These are phyloP conservation scores for Pammene fasciana DNA, from an alignment of 2,888 invertebrate genomes.

Conservation along the genomic window DNA sequence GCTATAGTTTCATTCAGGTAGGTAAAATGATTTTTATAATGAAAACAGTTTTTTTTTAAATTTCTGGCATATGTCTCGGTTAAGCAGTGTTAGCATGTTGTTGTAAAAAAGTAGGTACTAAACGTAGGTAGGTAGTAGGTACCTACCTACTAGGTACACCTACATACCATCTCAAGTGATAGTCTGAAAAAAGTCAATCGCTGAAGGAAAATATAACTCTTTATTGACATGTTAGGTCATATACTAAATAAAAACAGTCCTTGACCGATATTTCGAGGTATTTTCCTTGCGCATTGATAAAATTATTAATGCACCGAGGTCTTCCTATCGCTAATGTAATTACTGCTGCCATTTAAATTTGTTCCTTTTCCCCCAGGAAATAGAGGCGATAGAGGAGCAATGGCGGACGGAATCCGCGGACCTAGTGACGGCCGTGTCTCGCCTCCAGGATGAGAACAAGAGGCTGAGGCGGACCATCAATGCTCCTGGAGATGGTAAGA, in stretches of 20 bases:
- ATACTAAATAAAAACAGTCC: constrained; percentile 5
- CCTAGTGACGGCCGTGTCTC: constrained; percentile 91
- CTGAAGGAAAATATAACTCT: too few species aligned
- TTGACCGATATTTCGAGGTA: constrained; percentile 27
- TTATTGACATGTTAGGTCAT: constrained; percentile 1
- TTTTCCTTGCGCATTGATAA: constrained; percentile 34
- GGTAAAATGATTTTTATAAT: too few species aligned
- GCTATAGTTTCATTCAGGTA: too few species aligned
- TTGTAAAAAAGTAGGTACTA: too few species aligned
- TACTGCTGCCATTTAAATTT: constrained; percentile 3
- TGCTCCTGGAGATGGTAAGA: constrained; percentile 74
- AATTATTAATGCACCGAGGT: constrained; percentile 30
- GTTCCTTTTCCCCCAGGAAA: constrained; percentile 85
- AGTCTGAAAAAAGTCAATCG: background rate
- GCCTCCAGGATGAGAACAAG: constrained; percentile 96
- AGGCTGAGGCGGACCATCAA: constrained; percentile 85
- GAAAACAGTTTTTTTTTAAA: too few species aligned
- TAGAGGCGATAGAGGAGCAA: constrained; percentile 98
- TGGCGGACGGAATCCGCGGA: constrained; percentile 97
- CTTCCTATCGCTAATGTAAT: background rate
- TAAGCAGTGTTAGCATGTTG: too few species aligned
- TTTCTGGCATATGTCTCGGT: too few species aligned
- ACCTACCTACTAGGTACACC: too few species aligned
- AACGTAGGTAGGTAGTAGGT: too few species aligned
- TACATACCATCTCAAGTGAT: too few species aligned